These are phyloP conservation scores for Noctua pronuba DNA, from an alignment of 2,888 invertebrate genomes.

Conservation along the genomic window DNA sequence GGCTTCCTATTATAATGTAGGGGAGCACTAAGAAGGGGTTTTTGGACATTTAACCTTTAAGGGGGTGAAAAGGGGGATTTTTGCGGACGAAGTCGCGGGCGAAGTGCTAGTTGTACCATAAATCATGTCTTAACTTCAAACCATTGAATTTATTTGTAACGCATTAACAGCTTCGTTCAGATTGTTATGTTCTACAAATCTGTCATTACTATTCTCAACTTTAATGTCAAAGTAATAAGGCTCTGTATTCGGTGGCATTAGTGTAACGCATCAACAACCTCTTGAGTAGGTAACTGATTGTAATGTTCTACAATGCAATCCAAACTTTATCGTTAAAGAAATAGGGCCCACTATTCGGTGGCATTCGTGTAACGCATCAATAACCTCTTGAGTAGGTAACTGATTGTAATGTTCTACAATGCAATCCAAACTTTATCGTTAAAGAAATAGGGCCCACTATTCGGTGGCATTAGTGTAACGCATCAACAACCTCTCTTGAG, in stretches of 20 bases:
- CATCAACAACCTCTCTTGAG: neutral
- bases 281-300: neutral
- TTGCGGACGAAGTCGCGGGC: too few relatives aligned
- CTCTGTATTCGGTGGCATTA: neutral
- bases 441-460: neutral
- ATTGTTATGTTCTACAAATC: neutral
- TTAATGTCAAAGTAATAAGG: neutral
- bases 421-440: neutral
- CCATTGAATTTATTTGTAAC: constrained; percentile 24
- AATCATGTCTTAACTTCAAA: constrained; percentile 30
- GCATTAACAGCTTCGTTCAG: neutral
- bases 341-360: neutral
- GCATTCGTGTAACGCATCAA: neutral
- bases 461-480: neutral
- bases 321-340: neutral
- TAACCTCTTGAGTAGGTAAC: neutral
- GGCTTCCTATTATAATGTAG: too few relatives aligned
- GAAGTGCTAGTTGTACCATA: too few relatives aligned
- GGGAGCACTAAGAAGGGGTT: too few relatives aligned
- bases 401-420: neutral
- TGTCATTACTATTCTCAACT: neutral
- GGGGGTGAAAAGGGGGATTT: too few relatives aligned
- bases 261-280: neutral
- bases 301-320: neutral
- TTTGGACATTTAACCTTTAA: too few relatives aligned